These are phyloP conservation scores for Diphyllodes magnificus DNA, from an alignment of 2,113 vertebrate species.

Conservation along the genomic window DNA sequence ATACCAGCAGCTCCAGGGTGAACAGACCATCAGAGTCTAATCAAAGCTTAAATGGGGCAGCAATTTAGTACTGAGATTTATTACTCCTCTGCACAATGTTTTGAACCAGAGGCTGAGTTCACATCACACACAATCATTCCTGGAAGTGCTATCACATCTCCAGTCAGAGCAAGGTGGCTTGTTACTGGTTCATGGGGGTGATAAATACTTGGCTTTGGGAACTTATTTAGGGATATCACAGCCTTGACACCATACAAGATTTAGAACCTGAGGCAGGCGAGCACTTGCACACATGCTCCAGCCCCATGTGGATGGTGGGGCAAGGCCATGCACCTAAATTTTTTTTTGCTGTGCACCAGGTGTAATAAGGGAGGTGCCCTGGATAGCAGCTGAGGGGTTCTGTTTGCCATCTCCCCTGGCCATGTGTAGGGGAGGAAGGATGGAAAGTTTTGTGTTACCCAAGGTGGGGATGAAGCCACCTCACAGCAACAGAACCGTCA, in stretches of 20 bases:
- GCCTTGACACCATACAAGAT: neutral
- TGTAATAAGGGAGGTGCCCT: neutral
- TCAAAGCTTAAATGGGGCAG: slow-evolving; percentile 59
- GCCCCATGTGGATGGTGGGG: neutral
- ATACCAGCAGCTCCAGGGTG: slow-evolving; percentile 48
- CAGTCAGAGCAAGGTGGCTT: neutral
- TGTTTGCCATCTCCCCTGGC: neutral
- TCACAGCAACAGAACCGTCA: neutral
- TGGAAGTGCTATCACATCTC: slow-evolving; percentile 47
- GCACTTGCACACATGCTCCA: neutral
- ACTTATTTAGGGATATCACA: neutral
- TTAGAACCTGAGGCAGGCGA: neutral
- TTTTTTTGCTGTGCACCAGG: neutral
- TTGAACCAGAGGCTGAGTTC: slow-evolving; percentile 47
- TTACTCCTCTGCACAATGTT: slow-evolving; percentile 36
- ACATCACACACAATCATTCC: slow-evolving; percentile 56
- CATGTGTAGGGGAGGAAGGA: neutral
- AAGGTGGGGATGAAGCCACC: neutral
- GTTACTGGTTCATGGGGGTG: slow-evolving; percentile 1
- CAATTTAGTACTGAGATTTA: slow-evolving; percentile 64
- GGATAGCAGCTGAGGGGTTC: neutral
- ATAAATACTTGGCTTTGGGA: neutral
- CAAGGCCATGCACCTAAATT: neutral
- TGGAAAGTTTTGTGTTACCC: neutral
- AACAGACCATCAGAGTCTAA: slow-evolving; percentile 61